A percentile compares a stretch with the other conserved stretches of the same genome.
Conservation (phyloP, 1,140 invertebrate genomes). For the Agrilus planipennis region DNA sequence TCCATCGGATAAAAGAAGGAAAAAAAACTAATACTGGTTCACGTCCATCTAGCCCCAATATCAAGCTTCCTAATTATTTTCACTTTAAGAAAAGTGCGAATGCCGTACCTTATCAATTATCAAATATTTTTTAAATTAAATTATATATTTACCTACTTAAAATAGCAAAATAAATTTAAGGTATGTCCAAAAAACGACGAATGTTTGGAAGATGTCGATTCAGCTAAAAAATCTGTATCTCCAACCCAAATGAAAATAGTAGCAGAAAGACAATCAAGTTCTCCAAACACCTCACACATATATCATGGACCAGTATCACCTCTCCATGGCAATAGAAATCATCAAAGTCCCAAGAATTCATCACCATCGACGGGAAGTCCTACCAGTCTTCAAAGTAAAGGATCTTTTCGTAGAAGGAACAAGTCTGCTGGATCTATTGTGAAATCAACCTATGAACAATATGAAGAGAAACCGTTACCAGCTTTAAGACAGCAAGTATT, state of each 20-base stretch:
- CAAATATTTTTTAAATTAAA: no score
- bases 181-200: slow-evolving; percentile 29
- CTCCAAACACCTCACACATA: slow-evolving; percentile 12
- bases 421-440: slow-evolving; percentile 55
- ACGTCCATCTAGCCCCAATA: no score
- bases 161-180: no score
- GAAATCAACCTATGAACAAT: slow-evolving; percentile 70
- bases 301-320: slow-evolving; percentile 37
- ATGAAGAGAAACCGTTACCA: slow-evolving; percentile 73
- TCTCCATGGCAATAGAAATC: slow-evolving; percentile 31
- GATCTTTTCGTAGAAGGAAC: slow-evolving; percentile 54
- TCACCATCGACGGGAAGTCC: slow-evolving; percentile 30
- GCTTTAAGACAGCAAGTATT: slow-evolving; percentile 63
- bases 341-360: slow-evolving; percentile 28
- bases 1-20: no score
- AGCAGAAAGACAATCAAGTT: slow-evolving; percentile 19
- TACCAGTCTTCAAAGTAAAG: slow-evolving; percentile 35
- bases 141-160: no score
- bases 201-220: slow-evolving; percentile 18
- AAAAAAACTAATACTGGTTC: no score
- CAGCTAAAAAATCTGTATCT: slow-evolving; percentile 16
- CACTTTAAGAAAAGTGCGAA: no score
- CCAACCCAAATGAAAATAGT: slow-evolving; percentile 22
- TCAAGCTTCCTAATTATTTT: no score
- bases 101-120: no score